Percentiles rank a stretch among this genome's conserved stretches.
Conservation (phyloP, 2,888 invertebrate species). For the Pristionchus mayeri region DNA sequence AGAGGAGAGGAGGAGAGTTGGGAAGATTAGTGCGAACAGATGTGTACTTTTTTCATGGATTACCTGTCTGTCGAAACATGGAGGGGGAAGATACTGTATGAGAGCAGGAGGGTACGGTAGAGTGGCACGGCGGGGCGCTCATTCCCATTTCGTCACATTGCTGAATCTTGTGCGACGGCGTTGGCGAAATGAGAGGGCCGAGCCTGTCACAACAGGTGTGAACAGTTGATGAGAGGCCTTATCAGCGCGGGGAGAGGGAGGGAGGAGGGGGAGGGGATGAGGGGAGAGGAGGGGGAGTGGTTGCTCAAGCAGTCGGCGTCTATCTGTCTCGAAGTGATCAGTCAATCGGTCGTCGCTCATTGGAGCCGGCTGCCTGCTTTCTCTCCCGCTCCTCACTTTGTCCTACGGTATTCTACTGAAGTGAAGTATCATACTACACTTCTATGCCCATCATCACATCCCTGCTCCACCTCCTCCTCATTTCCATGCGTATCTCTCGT, state of each 20-base stretch:
- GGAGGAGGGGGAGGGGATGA: background rate
- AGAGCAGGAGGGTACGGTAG: background rate
- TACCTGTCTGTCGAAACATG: too few relatives aligned
- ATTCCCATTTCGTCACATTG: background rate
- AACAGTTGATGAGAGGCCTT: slow-evolving; percentile 27
- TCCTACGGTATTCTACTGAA: too few relatives aligned
- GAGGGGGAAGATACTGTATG: background rate
- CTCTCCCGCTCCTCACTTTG: background rate
- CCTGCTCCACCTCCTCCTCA: background rate
- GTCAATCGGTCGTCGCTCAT: background rate
- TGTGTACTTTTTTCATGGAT: slow-evolving; percentile 5
- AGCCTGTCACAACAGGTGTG: slow-evolving; percentile 31
- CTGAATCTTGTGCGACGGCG: background rate
- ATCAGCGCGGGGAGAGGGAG: slow-evolving; percentile 11
- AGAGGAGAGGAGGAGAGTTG: background rate
- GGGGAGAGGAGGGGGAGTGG: background rate
- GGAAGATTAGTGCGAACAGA: background rate
- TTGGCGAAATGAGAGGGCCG: background rate
- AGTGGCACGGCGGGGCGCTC: background rate
- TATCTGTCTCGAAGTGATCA: slow-evolving; percentile 6
- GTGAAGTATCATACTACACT: background rate
- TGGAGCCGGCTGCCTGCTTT: background rate
- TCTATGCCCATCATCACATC: background rate
- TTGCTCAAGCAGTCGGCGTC: slow-evolving; percentile 26
- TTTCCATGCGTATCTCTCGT: background rate